Conservation (phyloP, 2,113 vertebrate species). For the Siniperca chuatsi region DNA sequence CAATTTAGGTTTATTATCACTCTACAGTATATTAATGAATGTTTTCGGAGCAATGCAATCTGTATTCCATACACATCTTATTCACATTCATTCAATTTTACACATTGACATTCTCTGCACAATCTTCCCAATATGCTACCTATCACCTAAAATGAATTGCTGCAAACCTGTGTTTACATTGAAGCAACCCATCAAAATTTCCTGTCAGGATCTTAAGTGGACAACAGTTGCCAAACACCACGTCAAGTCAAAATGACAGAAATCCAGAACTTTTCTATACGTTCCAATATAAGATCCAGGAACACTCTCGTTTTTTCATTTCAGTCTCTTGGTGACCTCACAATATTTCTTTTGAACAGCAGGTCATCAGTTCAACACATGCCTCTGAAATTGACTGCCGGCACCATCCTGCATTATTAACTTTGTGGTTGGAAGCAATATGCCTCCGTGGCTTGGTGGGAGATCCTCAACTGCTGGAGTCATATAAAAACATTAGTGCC, state of each 20-base stretch:
- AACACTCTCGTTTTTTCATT: slow-evolving; percentile 6
- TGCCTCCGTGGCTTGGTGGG: slow-evolving; percentile 16
- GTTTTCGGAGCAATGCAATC: background rate
- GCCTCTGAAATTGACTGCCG: slow-evolving; percentile 51
- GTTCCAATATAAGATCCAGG: background rate
- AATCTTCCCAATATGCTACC: background rate
- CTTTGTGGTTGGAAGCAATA: slow-evolving; percentile 43
- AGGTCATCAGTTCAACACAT: slow-evolving; percentile 61
- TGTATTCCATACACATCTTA: background rate
- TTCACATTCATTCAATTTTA: background rate
- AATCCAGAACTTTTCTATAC: background rate
- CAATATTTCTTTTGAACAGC: slow-evolving; percentile 10
- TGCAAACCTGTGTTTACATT: background rate
- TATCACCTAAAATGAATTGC: background rate
- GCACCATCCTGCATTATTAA: slow-evolving; percentile 55
- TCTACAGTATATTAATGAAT: background rate
- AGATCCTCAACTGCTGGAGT: slow-evolving; percentile 44
- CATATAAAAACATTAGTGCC: slow-evolving; percentile 40
- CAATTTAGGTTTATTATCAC: background rate
- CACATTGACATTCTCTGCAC: background rate
- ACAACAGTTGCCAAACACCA: slow-evolving; percentile 21
- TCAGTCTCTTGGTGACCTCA: slow-evolving; percentile 31
- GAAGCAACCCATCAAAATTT: background rate
- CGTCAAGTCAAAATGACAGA: background rate
- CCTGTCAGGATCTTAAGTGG: background rate